Evolutionary conservation across 2,888 invertebrate species (phyloP), one percentile per base, ranked within the genome.

Genomic region (Cistogaster globosa): DNA sequence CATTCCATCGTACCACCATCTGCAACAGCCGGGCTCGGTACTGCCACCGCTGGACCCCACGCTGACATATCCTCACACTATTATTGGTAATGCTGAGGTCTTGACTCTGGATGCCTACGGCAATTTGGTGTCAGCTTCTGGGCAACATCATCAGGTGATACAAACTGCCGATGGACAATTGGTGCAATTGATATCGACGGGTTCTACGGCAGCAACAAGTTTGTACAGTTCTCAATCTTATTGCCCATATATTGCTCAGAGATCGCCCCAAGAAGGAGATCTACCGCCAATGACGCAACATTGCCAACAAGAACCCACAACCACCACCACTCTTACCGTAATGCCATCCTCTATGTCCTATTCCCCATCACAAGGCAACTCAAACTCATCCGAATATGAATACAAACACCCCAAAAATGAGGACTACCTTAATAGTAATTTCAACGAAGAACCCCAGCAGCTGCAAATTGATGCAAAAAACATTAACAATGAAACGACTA

Each of bases 51-150:
- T 89, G 92, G 91, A 94, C 94, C 93, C 93, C 94, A 94, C 94
- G 94, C 94, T 90, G 92, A 93, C 87, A 93, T 95, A 93, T 94
- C 82, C 75, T 55, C 96, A 94, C 96, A 96, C 94, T 96, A 96
- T 95, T 96, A 96, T 95, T 97, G 96, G 96, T 96, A 85, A 76
- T 55, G 12, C 69, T 12, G 74, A 78, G n/a, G 11, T 74, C 14
- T 6, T 83, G 22, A 84, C 76, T 2, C 7, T 86, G 11, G 87
- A 88, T 72, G 92, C 92, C 32, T 88, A 93, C 91, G 92, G 93
- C 42, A 93, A 93, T 68, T 45, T 75, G 38, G 77, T 71, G 8
- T 11, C 65, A 38, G 11, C 77, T 7, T 36, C 48, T 2, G 42
- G 16, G 0, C 77, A 83, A 91, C 45, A 48, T 48, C 45, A 48